phyloP scores from a whole-genome alignment of 2,113 vertebrate genomes.

The Lichenostomus cassidix region DNA sequence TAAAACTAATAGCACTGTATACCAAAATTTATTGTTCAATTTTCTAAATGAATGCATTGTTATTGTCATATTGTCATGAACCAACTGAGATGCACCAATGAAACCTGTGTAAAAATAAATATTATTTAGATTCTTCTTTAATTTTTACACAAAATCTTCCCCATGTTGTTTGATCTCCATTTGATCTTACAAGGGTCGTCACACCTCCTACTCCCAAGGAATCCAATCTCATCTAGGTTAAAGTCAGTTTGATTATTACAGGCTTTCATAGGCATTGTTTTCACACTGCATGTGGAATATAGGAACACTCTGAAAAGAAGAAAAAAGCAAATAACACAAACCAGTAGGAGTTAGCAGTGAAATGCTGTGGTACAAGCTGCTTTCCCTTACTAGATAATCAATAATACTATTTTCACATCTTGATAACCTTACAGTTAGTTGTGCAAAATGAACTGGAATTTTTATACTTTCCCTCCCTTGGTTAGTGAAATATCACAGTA shows the following conservation, averaged over 20 bases:
- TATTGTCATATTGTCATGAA: background rate
- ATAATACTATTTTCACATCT: background rate
- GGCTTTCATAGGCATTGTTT: background rate
- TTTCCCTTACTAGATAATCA: background rate
- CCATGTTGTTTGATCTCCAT: background rate
- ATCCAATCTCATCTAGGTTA: background rate
- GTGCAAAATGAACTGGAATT: background rate
- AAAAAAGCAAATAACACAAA: slow-evolving; percentile 25
- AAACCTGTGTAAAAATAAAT: background rate
- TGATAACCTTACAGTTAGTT: background rate
- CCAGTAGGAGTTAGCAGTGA: background rate
- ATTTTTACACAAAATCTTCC: background rate
- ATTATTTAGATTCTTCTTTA: background rate
- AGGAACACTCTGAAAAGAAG: background rate
- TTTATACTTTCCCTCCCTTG: background rate
- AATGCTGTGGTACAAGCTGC: background rate
- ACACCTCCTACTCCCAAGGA: slow-evolving; percentile 7
- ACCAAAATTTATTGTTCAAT: background rate
- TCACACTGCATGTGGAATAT: slow-evolving; percentile 4
- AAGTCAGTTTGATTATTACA: background rate
- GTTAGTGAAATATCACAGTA: background rate
- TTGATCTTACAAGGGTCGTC: background rate
- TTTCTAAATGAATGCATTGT: background rate
- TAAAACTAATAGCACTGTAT: background rate
- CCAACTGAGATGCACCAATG: background rate